Base-by-base conservation (phyloP, 2,888 invertebrate genomes). In the Eristalinus aeneus region DNA sequence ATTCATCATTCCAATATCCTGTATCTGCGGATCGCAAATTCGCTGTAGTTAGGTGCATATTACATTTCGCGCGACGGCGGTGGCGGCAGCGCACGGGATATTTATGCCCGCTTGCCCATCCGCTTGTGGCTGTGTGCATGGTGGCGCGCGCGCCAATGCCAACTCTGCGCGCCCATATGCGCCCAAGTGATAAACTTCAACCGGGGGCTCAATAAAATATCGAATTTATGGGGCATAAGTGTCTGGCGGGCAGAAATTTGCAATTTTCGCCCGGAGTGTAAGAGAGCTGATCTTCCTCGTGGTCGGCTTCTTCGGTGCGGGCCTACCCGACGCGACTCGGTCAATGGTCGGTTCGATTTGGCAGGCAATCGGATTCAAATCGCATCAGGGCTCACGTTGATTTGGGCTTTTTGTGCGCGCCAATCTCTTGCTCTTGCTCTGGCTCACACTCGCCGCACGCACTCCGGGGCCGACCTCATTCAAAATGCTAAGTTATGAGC, bases 151-250 rank as follows among this genome's bases (percentile, higher is more conserved):
- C 82, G 39, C 82, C 80, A 75, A 71, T 81, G 75, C 80, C 75
- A 81, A 58, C 69, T 73, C 46, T 78, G 76, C 75, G 81, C 77
- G 77, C 83, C 79, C 75, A 87, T 82, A 87, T 87, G 83, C 79
- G 79, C 75, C 83, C 87, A 85, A 89, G 88, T 89, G 88, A 89
- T 89, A 88, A 89, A 89, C 89, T 88, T 89, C 88, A 89, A 83
- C 85, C 88, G 69, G 88, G 61, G 88, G 88, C 85, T 88, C 88
- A 89, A 89, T 89, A 89, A 89, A 89, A 88, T 87, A 77, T 83
- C 89, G 68, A 89, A 89, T 89, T 89, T 89, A 89, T 89, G 88
- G 84, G 79, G 85, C 88, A 88, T 89, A 88, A 88, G 88, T 88
- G 89, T 89, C 89, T 88, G 89, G 79, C 88, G 88, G 82, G 81